Evolutionary conservation across 2,888 invertebrate genomes (phyloP).

Genomic region (Drosophila sordidula): DNA sequence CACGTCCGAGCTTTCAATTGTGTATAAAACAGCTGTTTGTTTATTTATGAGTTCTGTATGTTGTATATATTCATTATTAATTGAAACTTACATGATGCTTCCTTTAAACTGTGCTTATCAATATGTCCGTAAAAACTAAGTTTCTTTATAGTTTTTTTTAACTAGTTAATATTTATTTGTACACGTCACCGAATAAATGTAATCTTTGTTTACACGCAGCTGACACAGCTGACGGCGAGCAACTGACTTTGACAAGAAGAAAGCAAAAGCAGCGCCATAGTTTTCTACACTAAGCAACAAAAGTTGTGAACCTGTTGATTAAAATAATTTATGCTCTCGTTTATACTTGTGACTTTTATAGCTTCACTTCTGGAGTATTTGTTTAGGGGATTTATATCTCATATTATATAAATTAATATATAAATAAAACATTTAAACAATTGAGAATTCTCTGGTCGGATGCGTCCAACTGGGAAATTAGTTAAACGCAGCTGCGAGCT

Average conservation of each 20-base stretch:
- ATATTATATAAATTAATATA: too few relatives aligned
- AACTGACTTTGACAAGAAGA: conserved; percentile 8
- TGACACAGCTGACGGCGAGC: conserved; percentile 12
- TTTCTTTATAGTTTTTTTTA: background rate
- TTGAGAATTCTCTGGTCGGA: too few relatives aligned
- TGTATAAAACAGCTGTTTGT: conserved; percentile 8
- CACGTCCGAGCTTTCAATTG: conserved; percentile 9
- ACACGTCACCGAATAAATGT: background rate
- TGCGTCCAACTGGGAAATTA: too few relatives aligned
- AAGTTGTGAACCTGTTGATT: background rate
- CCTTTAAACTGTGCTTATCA: background rate
- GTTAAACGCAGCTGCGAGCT: too few relatives aligned
- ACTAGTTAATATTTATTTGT: background rate
- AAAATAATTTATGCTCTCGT: background rate
- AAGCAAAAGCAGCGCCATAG: background rate
- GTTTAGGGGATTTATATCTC: too few relatives aligned
- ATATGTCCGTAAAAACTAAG: background rate
- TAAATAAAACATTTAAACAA: too few relatives aligned
- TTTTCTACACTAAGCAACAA: conserved; percentile 8
- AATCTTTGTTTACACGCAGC: conserved; percentile 13
- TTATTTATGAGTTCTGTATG: background rate
- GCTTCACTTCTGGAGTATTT: too few relatives aligned
- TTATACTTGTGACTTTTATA: background rate
- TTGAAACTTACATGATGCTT: background rate
- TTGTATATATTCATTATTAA: background rate